Conservation (phyloP, 2,888 invertebrate genomes). For the Ormyrus labotus region DNA sequence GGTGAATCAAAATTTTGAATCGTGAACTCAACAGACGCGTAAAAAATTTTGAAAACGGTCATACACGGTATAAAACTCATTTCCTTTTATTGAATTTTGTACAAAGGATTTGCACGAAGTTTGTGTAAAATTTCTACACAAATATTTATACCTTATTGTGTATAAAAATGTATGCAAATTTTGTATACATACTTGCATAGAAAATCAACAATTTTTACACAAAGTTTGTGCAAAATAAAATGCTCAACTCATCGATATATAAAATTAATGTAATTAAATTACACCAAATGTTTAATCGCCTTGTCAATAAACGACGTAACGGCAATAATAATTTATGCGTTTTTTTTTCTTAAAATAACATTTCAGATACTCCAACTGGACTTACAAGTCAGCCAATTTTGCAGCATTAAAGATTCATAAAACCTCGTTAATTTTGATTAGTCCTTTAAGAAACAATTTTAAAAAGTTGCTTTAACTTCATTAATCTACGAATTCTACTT, state of each 20-base stretch:
- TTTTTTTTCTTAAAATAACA: not conserved
- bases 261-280: not conserved
- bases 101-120: constrained; percentile 31
- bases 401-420: too few relatives aligned
- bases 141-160: constrained; percentile 1
- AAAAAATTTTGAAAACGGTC: not conserved
- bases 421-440: too few relatives aligned
- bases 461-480: too few relatives aligned
- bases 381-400: too few relatives aligned
- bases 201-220: constrained; percentile 14
- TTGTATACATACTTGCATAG: constrained; percentile 20
- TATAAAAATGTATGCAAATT: constrained; percentile 38
- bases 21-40: too few relatives aligned
- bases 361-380: constrained; percentile 2
- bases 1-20: too few relatives aligned
- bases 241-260: constrained; percentile 12
- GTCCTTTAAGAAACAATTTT: too few relatives aligned
- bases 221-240: constrained; percentile 12
- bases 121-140: constrained; percentile 24
- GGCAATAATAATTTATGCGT: too few relatives aligned
- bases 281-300: constrained; percentile 10
- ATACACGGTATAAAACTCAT: constrained; percentile 8
- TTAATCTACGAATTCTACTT: too few relatives aligned
- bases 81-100: constrained; percentile 14
- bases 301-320: too few relatives aligned